Conservation (phyloP, 2,888 invertebrate genomes). For the Parnassius apollo region DNA sequence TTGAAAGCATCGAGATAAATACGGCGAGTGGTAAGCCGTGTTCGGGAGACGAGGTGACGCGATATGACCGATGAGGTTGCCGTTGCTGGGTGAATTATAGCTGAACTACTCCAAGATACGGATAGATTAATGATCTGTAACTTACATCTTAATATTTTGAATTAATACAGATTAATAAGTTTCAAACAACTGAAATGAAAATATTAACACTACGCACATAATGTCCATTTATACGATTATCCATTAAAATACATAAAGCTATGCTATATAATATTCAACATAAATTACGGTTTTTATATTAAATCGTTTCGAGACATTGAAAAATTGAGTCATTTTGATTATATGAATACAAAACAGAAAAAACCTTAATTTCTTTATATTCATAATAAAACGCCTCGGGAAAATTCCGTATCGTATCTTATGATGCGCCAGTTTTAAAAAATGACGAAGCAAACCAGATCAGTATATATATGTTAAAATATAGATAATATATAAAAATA, state of each 20-base stretch:
- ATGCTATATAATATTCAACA: too few species aligned
- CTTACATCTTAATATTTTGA: conserved; percentile 23
- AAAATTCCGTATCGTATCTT: conserved; percentile 12
- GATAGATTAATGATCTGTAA: conserved; percentile 14
- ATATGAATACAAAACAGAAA: conserved; percentile 13
- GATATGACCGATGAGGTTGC: conserved; percentile 30
- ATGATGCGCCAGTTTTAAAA: conserved; percentile 5
- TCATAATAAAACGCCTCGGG: conserved; percentile 23
- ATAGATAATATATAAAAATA: background rate
- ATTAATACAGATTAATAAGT: conserved; percentile 6
- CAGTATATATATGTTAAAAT: background rate
- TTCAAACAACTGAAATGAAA: too few species aligned
- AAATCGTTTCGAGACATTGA: conserved; percentile 23
- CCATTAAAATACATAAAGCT: too few species aligned
- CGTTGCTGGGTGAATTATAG: conserved; percentile 12
- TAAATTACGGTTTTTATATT: conserved; percentile 1
- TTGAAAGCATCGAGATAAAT: conserved; percentile 25
- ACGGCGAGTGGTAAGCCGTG: conserved; percentile 31
- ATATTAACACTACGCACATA: too few species aligned
- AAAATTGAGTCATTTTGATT: conserved; percentile 17
- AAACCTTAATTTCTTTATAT: conserved; percentile 14
- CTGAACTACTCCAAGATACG: conserved; percentile 23
- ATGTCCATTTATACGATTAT: too few species aligned
- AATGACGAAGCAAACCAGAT: background rate
- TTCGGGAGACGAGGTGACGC: conserved; percentile 30